Percentiles rank a stretch among this genome's conserved stretches.
phyloP scores from a whole-genome alignment of 1,140 invertebrate genomes.

The Drosophila pseudoobscura region DNA sequence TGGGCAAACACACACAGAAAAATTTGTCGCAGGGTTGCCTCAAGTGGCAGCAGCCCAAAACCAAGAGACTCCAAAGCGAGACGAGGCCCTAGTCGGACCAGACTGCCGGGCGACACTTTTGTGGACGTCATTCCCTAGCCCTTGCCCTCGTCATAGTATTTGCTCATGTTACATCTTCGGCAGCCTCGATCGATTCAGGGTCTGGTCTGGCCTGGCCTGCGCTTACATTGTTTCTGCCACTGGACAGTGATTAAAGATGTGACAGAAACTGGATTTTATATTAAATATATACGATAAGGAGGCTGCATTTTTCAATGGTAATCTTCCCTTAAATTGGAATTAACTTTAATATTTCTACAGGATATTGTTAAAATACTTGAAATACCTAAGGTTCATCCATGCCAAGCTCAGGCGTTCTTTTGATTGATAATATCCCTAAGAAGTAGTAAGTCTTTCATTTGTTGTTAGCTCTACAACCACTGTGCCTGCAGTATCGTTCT shows the following conservation, averaged over 20 bases:
- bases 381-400: too few relatives aligned
- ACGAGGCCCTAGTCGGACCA: constrained; percentile 38
- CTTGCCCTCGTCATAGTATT: constrained; percentile 54
- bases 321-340: too few relatives aligned
- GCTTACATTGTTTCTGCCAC: constrained; percentile 39
- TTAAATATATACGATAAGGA: too few relatives aligned
- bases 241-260: constrained; percentile 24
- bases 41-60: constrained; percentile 54
- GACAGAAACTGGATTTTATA: background rate
- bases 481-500: constrained; percentile 22
- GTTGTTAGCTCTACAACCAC: background rate
- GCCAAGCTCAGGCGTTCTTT: too few relatives aligned
- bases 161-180: constrained; percentile 71
- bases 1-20: constrained; percentile 45
- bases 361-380: too few relatives aligned
- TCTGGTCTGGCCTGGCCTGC: constrained; percentile 1
- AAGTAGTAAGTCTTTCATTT: too few relatives aligned
- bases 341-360: too few relatives aligned
- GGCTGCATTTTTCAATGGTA: too few relatives aligned
- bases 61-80: constrained; percentile 22
- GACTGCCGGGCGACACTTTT: constrained; percentile 72
- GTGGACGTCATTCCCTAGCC: constrained; percentile 34
- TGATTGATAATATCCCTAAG: too few relatives aligned
- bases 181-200: constrained; percentile 37
- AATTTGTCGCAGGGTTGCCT: constrained; percentile 70